Base-by-base conservation (phyloP, 2,888 invertebrate species). In the Epirrita christyi region DNA sequence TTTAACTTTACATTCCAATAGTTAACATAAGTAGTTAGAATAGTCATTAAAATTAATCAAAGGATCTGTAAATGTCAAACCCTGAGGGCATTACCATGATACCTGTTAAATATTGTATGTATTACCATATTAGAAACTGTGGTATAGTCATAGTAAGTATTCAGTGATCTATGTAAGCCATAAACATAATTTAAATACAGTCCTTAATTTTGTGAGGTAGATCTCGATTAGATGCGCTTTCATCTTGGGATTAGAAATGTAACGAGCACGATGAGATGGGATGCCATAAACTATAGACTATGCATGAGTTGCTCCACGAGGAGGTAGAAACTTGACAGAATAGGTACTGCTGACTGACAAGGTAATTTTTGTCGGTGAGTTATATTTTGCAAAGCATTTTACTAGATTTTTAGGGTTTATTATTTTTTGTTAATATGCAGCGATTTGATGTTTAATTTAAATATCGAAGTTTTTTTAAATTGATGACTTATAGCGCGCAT, bases 201-300 rank as follows among this genome's bases (percentile, higher is more conserved):
- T 55, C 57, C 59, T 59, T 54, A 48, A 59, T 55, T 59, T 59
- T 43, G 45, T 59, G 50, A 67, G 69, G 68, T 63, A 69, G 71
- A 62, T 61, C 71, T 66, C 70, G 72, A 81, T 83, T 83, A 78
- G 79, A 78, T 67, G 70, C 77, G 79, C 76, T 81, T 80, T 83
- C 78, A 66, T 76, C 75, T 75, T 64, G 61, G 64, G 78, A 76
- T 80, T 76, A 78, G 74, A 59, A 55, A 58, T 57, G 48, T 50
- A 61, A 62, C 60, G 54, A 60, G 54, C 49, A 45, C 29, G 28
- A 4, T 45, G 21, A 56, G 60, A 59, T 54, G 49, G 46, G 37
- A 45, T 50, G 49, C 50, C 52, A 54, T 61, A 74, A 76, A 83
- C 81, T 72, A 82, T 82, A 53, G 14, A 4, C 41, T 48, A 14